Evolutionary conservation across 2,113 vertebrate genomes (phyloP).

Genomic region (Sterrhoptilus dennistouni): DNA sequence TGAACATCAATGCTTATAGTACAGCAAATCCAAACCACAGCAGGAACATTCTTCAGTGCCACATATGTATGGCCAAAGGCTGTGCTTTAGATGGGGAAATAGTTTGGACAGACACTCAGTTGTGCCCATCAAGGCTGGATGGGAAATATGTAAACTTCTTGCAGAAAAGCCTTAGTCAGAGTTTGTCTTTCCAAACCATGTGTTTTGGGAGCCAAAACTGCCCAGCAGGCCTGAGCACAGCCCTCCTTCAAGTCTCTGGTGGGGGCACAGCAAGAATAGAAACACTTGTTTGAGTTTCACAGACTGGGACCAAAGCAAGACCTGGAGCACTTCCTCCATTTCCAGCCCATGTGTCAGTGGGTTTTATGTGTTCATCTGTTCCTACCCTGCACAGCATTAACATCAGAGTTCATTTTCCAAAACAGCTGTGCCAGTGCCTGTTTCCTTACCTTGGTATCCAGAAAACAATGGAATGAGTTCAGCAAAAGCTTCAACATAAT

Average conservation of each 20-base stretch:
- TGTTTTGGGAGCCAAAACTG: background rate
- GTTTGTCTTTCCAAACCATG: background rate
- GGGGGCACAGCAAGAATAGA: background rate
- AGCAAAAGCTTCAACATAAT: background rate
- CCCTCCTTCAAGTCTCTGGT: background rate
- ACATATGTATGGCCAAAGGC: rapidly evolving
- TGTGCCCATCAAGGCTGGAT: background rate
- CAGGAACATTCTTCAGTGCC: rapidly evolving
- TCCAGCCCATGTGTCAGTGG: background rate
- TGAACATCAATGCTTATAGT: background rate
- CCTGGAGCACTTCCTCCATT: background rate
- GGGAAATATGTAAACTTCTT: background rate
- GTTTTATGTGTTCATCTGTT: background rate
- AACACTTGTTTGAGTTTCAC: background rate
- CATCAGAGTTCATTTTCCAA: background rate
- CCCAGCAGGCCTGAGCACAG: background rate
- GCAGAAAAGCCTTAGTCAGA: background rate
- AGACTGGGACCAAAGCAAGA: background rate
- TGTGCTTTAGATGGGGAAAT: background rate
- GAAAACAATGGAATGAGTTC: background rate
- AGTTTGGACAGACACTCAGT: background rate
- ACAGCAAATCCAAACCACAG: background rate
- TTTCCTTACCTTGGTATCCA: background rate
- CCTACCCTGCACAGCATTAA: rapidly evolving
- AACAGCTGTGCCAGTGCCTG: background rate